Evolutionary conservation across 2,797 vertebrate genomes (phyloP).

Genomic region (Petrocephalus schoutedeni): DNA sequence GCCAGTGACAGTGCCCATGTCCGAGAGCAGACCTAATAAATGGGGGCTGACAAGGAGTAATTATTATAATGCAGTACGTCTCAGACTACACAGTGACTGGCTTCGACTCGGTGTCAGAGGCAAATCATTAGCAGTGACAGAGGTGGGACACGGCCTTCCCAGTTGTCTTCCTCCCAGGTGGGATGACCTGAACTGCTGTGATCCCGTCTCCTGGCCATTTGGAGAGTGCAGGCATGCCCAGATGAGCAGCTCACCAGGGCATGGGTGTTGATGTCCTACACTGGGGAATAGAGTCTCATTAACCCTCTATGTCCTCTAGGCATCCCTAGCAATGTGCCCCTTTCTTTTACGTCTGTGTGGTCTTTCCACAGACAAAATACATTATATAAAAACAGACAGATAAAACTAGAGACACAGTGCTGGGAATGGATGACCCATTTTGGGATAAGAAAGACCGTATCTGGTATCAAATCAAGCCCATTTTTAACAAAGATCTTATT

Average conservation of each 20-base stretch:
- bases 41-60: conserved; percentile 63
- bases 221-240: conserved; percentile 20
- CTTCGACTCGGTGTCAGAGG: conserved; percentile 54
- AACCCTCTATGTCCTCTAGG: conserved; percentile 15
- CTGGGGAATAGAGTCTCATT: conserved; percentile 33
- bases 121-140: conserved; percentile 60
- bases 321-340: not conserved
- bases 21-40: conserved; percentile 53
- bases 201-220: conserved; percentile 34
- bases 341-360: not conserved
- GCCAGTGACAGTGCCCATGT: conserved; percentile 25
- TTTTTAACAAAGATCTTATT: not conserved
- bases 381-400: not conserved
- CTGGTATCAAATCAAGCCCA: not conserved
- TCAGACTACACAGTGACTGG: conserved; percentile 52
- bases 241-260: conserved; percentile 30
- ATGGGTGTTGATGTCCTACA: conserved; percentile 25
- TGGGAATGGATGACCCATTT: not conserved
- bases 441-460: not conserved
- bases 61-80: conserved; percentile 63
- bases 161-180: conserved; percentile 54
- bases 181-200: conserved; percentile 42
- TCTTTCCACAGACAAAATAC: not conserved
- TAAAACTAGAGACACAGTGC: not conserved
- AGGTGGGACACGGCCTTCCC: conserved; percentile 50